Evolutionary conservation across 2,113 vertebrate species (phyloP).

Genomic region (Microcebus murinus): DNA sequence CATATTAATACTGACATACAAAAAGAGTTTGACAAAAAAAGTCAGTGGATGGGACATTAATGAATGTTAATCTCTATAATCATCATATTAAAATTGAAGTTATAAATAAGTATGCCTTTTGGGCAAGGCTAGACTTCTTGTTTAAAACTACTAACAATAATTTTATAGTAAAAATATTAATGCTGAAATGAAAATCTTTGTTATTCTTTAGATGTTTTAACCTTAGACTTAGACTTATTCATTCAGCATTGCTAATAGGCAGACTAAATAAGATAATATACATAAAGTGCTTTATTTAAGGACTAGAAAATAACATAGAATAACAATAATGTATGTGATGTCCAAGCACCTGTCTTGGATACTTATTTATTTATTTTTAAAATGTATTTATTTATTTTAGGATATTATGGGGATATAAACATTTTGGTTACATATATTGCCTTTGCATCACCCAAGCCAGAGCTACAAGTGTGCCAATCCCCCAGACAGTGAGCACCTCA

Average conservation of each 20-base stretch:
- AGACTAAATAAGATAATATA: not conserved
- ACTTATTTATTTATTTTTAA: not conserved
- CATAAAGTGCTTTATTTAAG: not conserved
- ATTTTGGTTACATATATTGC: too few relatives aligned
- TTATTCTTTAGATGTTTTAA: not conserved
- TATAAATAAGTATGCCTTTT: not conserved
- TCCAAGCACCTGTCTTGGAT: not conserved
- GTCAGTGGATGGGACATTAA: not conserved
- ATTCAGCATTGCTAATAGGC: not conserved
- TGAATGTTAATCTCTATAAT: not conserved
- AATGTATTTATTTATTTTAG: not conserved
- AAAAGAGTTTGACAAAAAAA: not conserved
- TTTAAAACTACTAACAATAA: constrained; percentile 15
- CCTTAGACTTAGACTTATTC: not conserved
- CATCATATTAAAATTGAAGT: not conserved
- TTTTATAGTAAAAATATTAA: constrained; percentile 28
- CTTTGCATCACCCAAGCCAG: too few relatives aligned
- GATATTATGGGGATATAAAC: too few relatives aligned
- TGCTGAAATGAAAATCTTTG: not conserved
- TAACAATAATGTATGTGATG: not conserved
- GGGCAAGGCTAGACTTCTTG: not conserved
- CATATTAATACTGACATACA: not conserved
- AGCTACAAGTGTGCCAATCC: too few relatives aligned
- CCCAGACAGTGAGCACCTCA: too few relatives aligned
- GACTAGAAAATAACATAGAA: not conserved